Evolutionary conservation across 2,797 vertebrate genomes (phyloP), one percentile per base, ranked within the genome.

Genomic region (Galagoides demidoff): DNA sequence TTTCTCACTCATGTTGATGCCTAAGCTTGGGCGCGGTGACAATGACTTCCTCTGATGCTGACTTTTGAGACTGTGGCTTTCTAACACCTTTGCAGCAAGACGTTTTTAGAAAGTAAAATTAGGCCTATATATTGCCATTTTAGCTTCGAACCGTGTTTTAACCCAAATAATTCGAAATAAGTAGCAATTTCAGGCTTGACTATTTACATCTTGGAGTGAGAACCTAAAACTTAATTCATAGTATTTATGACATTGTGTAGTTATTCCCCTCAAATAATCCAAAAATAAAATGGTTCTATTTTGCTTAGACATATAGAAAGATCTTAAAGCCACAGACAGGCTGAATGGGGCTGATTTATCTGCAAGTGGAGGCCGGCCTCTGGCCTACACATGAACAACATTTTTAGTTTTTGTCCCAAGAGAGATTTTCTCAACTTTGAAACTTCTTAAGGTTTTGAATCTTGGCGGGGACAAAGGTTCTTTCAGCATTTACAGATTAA

Each of bases 51-150:
- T 74, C 57, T 78, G 25, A 43, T 25, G 14, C 37, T 76, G 17
- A 39, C 16, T 57, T 61, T 45, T 77, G 37, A 52, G 31, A 11
- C 23, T 43, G 3, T 37, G 59, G 20, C 34, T 84, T 90, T 59
- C 59, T 37, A 45, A 90, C 17, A 90, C 12, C 31, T 29, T 82
- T 93, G 16, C 43, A 81, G 43, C 90, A 90, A 70, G 57, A 73
- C 22, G 3, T 14, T 64, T 45, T 79, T 70, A 31, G 13, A 82
- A 92, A 23, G 9, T 8, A 68, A 5, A 8, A 39, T 74, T 29
- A 29, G 12, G 2, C 1, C 2, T 55, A 4, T 9, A 39, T 20
- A 16, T 34, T 31, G 9, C 6, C 34, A 45, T 68, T 52, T 66
- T 64, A 37, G 49, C n/a, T 49, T 25, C 1, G 7, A 85, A 66